Conservation (phyloP, 1,140 invertebrate species). For the Brachionus calyciflorus region DNA sequence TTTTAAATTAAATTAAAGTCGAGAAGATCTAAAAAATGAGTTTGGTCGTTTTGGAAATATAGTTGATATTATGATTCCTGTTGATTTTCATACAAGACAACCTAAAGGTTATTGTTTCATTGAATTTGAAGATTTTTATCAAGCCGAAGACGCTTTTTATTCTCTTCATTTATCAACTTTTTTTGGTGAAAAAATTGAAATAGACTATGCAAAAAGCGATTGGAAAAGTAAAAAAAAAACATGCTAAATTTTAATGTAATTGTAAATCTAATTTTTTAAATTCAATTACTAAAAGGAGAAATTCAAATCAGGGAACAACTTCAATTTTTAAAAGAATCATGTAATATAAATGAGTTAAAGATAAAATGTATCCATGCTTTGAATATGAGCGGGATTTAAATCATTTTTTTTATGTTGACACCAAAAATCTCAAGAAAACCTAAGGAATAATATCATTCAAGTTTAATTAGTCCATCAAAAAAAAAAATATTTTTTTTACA, state of each 20-base stretch:
- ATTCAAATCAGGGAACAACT: constrained; percentile 43
- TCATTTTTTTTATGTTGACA: no score
- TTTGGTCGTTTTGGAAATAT: constrained; percentile 63
- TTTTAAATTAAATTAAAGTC: constrained; percentile 51
- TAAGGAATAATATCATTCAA: no score
- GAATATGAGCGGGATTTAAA: constrained; percentile 45
- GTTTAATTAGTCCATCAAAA: no score
- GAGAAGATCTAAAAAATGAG: constrained; percentile 59
- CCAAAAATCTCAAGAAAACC: background rate
- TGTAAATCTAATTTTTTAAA: background rate
- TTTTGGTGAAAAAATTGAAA: constrained; percentile 47
- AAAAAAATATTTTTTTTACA: no score
- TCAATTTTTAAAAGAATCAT: constrained; percentile 46
- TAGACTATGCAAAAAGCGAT: constrained; percentile 46
- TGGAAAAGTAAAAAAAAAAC: constrained; percentile 47
- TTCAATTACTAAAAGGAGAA: constrained; percentile 21
- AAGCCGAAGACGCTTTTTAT: constrained; percentile 46
- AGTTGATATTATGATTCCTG: constrained; percentile 63
- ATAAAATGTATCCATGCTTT: constrained; percentile 44
- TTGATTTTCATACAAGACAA: constrained; percentile 62
- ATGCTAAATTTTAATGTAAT: no score
- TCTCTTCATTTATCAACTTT: constrained; percentile 44
- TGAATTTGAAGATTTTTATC: constrained; percentile 58
- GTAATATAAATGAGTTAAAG: constrained; percentile 41
- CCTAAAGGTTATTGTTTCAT: constrained; percentile 63